These are phyloP conservation scores for Syrmaticus mikado DNA, from an alignment of 2,113 vertebrate genomes.

Conservation along the genomic window DNA sequence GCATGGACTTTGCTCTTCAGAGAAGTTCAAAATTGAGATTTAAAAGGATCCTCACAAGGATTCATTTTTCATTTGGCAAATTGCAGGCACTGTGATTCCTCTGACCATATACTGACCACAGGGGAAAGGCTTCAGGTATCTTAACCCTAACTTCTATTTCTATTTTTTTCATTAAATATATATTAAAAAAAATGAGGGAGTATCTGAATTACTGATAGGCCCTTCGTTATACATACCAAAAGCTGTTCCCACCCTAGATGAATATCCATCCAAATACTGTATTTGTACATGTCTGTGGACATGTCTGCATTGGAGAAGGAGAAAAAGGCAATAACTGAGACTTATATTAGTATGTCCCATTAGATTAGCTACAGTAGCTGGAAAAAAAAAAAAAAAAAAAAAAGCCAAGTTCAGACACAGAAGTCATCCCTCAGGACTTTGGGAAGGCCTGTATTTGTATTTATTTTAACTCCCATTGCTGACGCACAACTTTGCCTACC, in stretches of 20 bases:
- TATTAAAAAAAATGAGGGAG: accelerated
- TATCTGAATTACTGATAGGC: no score
- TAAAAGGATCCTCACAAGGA: not conserved
- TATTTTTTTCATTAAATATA: not conserved
- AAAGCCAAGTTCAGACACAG: not conserved
- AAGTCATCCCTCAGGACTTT: not conserved
- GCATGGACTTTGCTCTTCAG: not conserved
- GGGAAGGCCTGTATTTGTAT: not conserved
- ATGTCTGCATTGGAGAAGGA: not conserved
- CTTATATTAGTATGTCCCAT: not conserved
- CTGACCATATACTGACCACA: not conserved
- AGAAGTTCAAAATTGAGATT: not conserved
- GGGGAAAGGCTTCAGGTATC: not conserved
- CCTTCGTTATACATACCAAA: not conserved
- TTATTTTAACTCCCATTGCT: not conserved
- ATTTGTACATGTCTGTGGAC: not conserved
- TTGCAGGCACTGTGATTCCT: not conserved
- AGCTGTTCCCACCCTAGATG: not conserved
- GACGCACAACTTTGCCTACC: not conserved
- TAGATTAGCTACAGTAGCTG: not conserved
- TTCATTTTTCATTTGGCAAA: not conserved
- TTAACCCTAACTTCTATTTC: not conserved
- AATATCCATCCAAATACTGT: not conserved
- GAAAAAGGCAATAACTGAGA: not conserved
- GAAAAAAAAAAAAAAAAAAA: accelerated